Evolutionary conservation across 2,113 vertebrate genomes (phyloP).

Genomic region (Merops nubicus): DNA sequence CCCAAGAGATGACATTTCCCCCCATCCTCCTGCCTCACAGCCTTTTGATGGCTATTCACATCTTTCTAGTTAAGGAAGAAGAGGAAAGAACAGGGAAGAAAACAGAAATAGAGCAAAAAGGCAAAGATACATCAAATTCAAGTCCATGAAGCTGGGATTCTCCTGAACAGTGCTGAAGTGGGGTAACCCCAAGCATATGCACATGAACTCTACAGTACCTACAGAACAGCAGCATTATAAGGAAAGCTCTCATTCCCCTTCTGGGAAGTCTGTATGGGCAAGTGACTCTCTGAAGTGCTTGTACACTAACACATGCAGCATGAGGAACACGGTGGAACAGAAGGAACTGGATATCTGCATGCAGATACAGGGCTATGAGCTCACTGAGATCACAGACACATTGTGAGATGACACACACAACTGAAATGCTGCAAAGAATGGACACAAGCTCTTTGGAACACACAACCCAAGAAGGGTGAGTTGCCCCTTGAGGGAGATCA

Average conservation of each 20-base stretch:
- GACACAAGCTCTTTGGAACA: rapidly evolving
- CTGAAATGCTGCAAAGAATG: neutral
- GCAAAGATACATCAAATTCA: neutral
- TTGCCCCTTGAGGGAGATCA: neutral
- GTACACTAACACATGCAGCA: neutral
- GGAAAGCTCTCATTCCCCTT: neutral
- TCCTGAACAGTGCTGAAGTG: neutral
- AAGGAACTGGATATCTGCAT: neutral
- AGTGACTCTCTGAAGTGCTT: neutral
- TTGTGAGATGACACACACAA: rapidly evolving
- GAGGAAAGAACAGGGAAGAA: neutral
- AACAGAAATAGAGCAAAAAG: neutral
- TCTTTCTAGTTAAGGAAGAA: neutral
- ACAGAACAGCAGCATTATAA: neutral
- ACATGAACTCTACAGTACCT: neutral
- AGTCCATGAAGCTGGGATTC: neutral
- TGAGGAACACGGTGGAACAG: neutral
- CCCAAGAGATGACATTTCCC: neutral
- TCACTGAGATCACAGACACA: neutral
- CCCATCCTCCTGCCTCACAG: neutral
- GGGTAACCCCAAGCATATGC: neutral
- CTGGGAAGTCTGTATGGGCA: neutral
- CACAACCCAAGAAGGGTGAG: rapidly evolving
- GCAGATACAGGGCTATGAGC: neutral
- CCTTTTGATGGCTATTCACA: neutral